Conservation (phyloP, 1,140 invertebrate species). For the Tetramorium parvispinum region DNA sequence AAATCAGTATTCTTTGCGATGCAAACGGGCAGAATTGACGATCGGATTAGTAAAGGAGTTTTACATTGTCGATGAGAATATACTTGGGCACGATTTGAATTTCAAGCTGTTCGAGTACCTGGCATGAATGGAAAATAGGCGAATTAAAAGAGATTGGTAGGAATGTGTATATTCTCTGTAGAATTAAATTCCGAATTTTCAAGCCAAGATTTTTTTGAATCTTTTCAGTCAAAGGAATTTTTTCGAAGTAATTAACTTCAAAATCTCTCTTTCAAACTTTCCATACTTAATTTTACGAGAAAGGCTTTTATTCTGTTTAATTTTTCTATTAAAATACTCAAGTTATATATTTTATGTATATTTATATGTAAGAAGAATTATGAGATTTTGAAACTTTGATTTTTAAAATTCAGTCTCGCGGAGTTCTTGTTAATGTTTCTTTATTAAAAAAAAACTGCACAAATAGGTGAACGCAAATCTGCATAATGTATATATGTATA, state of each 20-base stretch:
- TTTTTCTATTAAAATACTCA: background rate
- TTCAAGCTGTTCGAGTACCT: conserved; percentile 50
- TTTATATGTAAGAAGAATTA: background rate
- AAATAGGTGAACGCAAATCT: conserved; percentile 14
- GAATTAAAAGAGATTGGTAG: conserved; percentile 54
- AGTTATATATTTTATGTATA: background rate
- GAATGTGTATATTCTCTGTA: conserved; percentile 23
- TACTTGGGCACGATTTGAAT: conserved; percentile 54
- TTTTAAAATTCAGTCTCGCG: background rate
- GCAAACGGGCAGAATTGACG: conserved; percentile 44
- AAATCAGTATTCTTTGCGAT: conserved; percentile 45
- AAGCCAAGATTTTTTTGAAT: background rate
- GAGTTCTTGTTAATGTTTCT: background rate
- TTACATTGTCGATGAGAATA: conserved; percentile 59
- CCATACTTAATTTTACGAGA: background rate
- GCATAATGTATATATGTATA: conserved; percentile 14
- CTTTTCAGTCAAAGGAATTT: background rate
- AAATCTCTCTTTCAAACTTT: background rate
- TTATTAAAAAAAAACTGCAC: background rate
- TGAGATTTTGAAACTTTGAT: background rate
- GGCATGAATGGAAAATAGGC: conserved; percentile 57
- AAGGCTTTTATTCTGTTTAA: background rate
- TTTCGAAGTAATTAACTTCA: background rate
- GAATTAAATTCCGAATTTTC: conserved; percentile 43
- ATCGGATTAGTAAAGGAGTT: conserved; percentile 52